Evolutionary conservation across 1,140 invertebrate species (phyloP), one percentile per base, ranked within the genome.

Genomic region (Lethrus apterus): DNA sequence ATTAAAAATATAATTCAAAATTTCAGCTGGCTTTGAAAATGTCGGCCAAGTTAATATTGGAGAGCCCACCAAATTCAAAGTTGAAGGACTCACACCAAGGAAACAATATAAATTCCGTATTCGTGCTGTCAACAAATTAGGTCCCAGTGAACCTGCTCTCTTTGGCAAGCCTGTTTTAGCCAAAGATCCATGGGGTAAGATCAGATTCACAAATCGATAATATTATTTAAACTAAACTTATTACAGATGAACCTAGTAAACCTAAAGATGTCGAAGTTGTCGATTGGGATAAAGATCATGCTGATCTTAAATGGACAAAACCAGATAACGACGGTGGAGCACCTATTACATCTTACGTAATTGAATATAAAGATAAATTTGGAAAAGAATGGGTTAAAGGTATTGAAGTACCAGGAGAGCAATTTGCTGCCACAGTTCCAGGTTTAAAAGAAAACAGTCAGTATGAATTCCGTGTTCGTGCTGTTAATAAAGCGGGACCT

Each of bases 141-240:
- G 86, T 34, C 74, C 81, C 4, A 87, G 90, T 67, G 92, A 97
- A 65, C 91, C 92, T 35, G 84, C 89, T 15, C 69, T 83, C 5
- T 89, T 93, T 58, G 81, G 73, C 48, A 93, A 89, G 63, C 80
- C 86, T 19, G 83, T 94, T 18, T 67, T 96, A 32, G 93, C 94
- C 24, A 98, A 98, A 71, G 93, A 98, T 83, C 94, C 94, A 54
- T 98, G 92, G 89, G 92, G 89, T 93, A 74, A n/a, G n/a, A n/a
- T n/a, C n/a, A n/a, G n/a, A n/a, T n/a, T n/a, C n/a, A n/a, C n/a
- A n/a, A n/a, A n/a, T n/a, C n/a, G n/a, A n/a, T n/a, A n/a, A n/a
- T n/a, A n/a, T n/a, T n/a, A n/a, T n/a, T n/a, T n/a, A n/a, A n/a
- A n/a, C n/a, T n/a, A n/a, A n/a, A n/a, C n/a, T n/a, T n/a, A n/a